Evolutionary conservation across 2,888 invertebrate species (phyloP), one percentile per base, ranked within the genome.

Genomic region (Celastrina argiolus): DNA sequence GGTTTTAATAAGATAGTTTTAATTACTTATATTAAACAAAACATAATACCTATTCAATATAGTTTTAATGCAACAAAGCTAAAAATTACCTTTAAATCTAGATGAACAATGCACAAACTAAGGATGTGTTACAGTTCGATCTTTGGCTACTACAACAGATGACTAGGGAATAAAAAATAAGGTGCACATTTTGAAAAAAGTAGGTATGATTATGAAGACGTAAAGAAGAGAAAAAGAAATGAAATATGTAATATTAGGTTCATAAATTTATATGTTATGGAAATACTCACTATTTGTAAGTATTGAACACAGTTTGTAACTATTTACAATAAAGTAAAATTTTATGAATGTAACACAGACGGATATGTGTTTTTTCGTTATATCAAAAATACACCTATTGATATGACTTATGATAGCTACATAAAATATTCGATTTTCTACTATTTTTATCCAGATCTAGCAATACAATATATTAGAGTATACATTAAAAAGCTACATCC

Each of bases 81-180:
- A 26, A 1, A 18, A 12, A 26, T 22, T 36, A 59, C 26, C 16
- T 16, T 22, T 61, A 61, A 18, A 61, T 61, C 51, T 51, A 51
- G 12, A 22, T 31, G 16, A 31, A 59, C 18, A 59, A 42, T 63
- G 63, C 42, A 63, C 28, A 28, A 26, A n/a, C 16, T 26, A 56
- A 65, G 34, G 56, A 36, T 34, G 10, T 42, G n/a, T 36, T 22
- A 51, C 26, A 63, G 28, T 61, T 36, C 26, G 34, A 16, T 65
- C 41, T 66, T 51, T 39, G 10, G 61, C 56, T 67, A 65, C 59
- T 63, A 66, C 68, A 67, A 67, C 28, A 63, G 42, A 67, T 68
- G 70, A 71, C 70, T 71, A 71, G 71, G 71, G 68, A 42, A 63
- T 61, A 16, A 45, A 14, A 16, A 22, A 18, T 36, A 22, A 31